phyloP scores from a whole-genome alignment of 2,113 vertebrate genomes.

The Spea bombifrons region DNA sequence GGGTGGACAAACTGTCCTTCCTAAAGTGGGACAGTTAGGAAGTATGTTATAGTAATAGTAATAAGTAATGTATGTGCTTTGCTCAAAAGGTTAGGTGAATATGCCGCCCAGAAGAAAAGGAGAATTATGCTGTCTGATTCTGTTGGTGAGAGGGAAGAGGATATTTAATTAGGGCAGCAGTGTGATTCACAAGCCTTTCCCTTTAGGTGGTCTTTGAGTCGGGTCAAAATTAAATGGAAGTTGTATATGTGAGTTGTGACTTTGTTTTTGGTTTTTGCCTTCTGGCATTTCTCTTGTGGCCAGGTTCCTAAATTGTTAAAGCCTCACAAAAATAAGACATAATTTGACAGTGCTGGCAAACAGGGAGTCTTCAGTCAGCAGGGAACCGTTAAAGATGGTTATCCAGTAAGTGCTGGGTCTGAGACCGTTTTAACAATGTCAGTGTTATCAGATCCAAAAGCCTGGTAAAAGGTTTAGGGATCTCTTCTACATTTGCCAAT shows the following conservation, averaged over 20 bases:
- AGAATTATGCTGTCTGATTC: too few species aligned
- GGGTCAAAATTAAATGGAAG: conserved; percentile 8
- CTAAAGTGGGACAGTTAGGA: too few species aligned
- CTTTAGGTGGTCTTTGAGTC: conserved; percentile 29
- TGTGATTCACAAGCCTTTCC: neutral
- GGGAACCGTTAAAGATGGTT: conserved; percentile 10
- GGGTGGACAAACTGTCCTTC: too few species aligned
- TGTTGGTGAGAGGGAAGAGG: too few species aligned
- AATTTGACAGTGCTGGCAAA: conserved; percentile 25
- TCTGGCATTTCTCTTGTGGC: conserved; percentile 14
- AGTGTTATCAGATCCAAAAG: neutral
- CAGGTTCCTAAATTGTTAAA: conserved; percentile 18
- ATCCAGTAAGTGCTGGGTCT: conserved; percentile 2
- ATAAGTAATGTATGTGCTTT: neutral
- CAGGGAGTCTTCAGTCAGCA: conserved; percentile 15
- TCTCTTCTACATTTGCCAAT: neutral
- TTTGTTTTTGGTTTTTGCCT: neutral
- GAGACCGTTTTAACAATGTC: conserved; percentile 4
- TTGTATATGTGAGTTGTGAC: too few species aligned
- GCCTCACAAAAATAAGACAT: conserved; percentile 13
- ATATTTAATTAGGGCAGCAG: neutral
- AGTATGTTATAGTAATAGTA: too few species aligned
- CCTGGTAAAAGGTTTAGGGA: neutral
- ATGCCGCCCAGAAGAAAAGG: too few species aligned
- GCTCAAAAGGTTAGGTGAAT: neutral